Base-by-base conservation (phyloP, 2,888 invertebrate species). In the Neoaliturus tenellus region DNA sequence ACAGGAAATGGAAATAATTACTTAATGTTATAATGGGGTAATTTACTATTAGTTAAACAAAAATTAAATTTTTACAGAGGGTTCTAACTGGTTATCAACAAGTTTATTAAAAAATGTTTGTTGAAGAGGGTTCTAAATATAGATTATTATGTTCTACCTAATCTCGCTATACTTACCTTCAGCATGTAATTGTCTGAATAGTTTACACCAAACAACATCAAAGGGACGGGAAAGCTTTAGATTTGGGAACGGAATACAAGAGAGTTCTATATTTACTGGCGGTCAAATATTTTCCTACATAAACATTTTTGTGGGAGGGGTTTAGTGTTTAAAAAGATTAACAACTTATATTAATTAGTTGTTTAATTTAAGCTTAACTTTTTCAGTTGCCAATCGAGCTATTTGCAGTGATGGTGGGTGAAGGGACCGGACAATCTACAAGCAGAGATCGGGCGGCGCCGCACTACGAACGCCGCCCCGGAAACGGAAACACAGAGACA, bases 111-210 rank as follows among this genome's bases (percentile, higher is more conserved):
- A n/a, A n/a, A n/a, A n/a, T n/a, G n/a, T n/a, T n/a, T n/a, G n/a
- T n/a, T n/a, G n/a, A n/a, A n/a, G n/a, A n/a, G n/a, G n/a, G n/a
- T n/a, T n/a, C n/a, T n/a, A n/a, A n/a, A n/a, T n/a, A n/a, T n/a
- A n/a, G n/a, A n/a, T n/a, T n/a, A n/a, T n/a, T n/a, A n/a, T n/a
- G n/a, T n/a, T n/a, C n/a, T n/a, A n/a, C n/a, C n/a, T n/a, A n/a
- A n/a, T n/a, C n/a, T n/a, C n/a, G n/a, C n/a, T 17, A 62, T 62
- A 62, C 62, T 62, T 62, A 62, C 62, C 62, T 62, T 31, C n/a
- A 51, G 31, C 62, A 28, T 14, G 31, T 62, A 62, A 51, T 4
- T 23, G 4, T 4, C 5, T 8, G 17, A 62, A 62, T 31, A 62
- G 6, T 17, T 28, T 4, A 62, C 2, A 55, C 55, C 2, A 23